Evolutionary conservation across 2,797 vertebrate genomes (phyloP), one percentile per base, ranked within the genome.

Genomic region (Anas flavirostris): DNA sequence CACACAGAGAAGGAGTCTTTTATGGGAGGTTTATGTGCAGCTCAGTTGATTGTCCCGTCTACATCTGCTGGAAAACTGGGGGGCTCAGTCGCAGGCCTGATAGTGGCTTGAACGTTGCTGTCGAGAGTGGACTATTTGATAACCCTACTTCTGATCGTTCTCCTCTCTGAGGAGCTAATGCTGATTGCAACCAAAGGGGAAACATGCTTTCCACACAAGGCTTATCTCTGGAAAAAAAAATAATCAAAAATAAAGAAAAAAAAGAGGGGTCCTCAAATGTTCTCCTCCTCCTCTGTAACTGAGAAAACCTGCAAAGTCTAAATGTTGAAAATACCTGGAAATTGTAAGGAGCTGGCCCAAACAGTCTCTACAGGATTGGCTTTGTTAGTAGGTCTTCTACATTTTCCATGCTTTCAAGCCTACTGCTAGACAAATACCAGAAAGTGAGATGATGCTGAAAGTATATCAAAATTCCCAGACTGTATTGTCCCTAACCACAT

Each of bases 181-280:
- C 9, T 74, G 73, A 60, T 67, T 87, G 76, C 63, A 58, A 44
- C 43, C 43, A 44, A 44, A 44, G 59, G 12, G 59, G 60, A 60
- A 84, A 88, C 60, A 46, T 60, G 60, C 67, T 93, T 93, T 86
- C 62, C 66, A 76, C 70, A 67, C 2, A 41, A 52, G 50, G n/a
- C 84, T 96, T 96, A 95, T 96, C 96, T 81, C 22, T 7, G 16
- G 41, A 91, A 86, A 88, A 82, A 91, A 79, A 52, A 18, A 87
- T 82, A 79, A 67, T 44, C 43, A 44, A 50, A 21, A 87, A 93
- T 46, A 64, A 52, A 21, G 85, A 91, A 84, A 79, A 67, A 52
- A 21, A 82, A 92, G 22, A 12, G 23, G 23, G 7, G 48, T 4
- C 33, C 44, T 76, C 21, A 46, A 93, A 69, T 17, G 17, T 64